Evolutionary conservation across 2,113 vertebrate genomes (phyloP).

Genomic region (Vimba vimba): DNA sequence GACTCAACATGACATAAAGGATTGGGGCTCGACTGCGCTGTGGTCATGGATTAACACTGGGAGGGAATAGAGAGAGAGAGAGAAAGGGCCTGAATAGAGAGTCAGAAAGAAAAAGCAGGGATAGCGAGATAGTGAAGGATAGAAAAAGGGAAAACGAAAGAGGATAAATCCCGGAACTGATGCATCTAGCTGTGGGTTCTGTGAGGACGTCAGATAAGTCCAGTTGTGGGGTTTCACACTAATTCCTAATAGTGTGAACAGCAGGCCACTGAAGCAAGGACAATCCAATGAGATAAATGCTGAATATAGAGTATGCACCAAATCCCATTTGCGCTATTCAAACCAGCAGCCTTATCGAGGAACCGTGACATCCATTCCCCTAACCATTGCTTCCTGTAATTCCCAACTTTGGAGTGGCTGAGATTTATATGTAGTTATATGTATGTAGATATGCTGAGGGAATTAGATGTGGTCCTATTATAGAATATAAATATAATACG

Average conservation of each 20-base stretch:
- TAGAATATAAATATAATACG: slow-evolving; percentile 9
- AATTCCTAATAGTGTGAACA: slow-evolving; percentile 63
- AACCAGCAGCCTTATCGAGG: slow-evolving; percentile 22
- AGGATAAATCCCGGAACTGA: slow-evolving; percentile 56
- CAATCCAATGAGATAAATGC: slow-evolving; percentile 46
- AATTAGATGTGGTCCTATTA: slow-evolving; percentile 27
- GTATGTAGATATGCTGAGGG: slow-evolving; percentile 23
- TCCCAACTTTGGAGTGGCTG: slow-evolving; percentile 13
- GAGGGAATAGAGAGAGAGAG: neutral
- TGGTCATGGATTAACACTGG: slow-evolving; percentile 49
- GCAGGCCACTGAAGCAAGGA: slow-evolving; percentile 45
- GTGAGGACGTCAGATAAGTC: slow-evolving; percentile 72
- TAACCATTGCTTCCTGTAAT: slow-evolving; percentile 24
- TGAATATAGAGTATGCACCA: slow-evolving; percentile 48
- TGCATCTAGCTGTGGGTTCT: slow-evolving; percentile 59
- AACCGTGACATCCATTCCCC: slow-evolving; percentile 24
- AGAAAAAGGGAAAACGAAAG: slow-evolving; percentile 3
- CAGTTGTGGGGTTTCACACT: slow-evolving; percentile 67
- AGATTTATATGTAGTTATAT: slow-evolving; percentile 33
- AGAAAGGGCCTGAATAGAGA: neutral
- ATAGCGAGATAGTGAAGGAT: slow-evolving; percentile 14
- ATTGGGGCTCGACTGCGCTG: slow-evolving; percentile 41
- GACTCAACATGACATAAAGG: slow-evolving; percentile 47
- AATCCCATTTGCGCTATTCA: slow-evolving; percentile 48
- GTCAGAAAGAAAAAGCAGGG: slow-evolving; percentile 20